Percentiles rank a stretch among this genome's conserved stretches.
These are phyloP conservation scores for Notarius lentiginosus DNA, from an alignment of 2,113 vertebrate species.

Conservation along the genomic window DNA sequence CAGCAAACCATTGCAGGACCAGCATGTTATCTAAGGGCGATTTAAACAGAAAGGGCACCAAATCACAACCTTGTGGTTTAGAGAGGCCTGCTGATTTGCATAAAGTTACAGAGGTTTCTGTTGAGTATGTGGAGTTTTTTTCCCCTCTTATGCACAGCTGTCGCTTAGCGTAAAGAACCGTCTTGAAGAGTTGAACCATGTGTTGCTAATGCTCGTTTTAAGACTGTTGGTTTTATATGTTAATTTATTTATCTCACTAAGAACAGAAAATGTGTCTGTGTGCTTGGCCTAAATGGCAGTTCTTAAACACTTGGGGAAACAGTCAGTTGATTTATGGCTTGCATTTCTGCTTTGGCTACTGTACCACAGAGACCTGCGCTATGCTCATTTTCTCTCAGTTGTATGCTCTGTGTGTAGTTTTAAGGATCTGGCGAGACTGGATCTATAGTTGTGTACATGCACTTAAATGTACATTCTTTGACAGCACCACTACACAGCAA, in stretches of 20 bases:
- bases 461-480: slow-evolving; percentile 51
- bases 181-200: slow-evolving; percentile 64
- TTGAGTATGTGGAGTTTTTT: slow-evolving; percentile 58
- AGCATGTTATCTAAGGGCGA: slow-evolving; percentile 66
- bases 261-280: slow-evolving; percentile 61
- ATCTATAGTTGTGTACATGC: slow-evolving; percentile 36
- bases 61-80: slow-evolving; percentile 71
- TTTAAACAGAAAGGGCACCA: slow-evolving; percentile 66
- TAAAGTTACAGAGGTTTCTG: slow-evolving; percentile 67
- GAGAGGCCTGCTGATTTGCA: slow-evolving; percentile 66
- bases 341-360: slow-evolving; percentile 62
- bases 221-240: slow-evolving; percentile 70
- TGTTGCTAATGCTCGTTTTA: slow-evolving; percentile 67
- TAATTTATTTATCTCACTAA: slow-evolving; percentile 72
- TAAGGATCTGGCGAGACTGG: slow-evolving; percentile 47
- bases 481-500: slow-evolving; percentile 52
- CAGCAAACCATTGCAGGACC: slow-evolving; percentile 62
- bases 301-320: slow-evolving; percentile 55
- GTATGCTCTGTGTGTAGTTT: slow-evolving; percentile 58
- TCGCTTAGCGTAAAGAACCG: slow-evolving; percentile 61
- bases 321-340: slow-evolving; percentile 67
- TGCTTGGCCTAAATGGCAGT: slow-evolving; percentile 69
- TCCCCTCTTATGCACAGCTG: slow-evolving; percentile 61
- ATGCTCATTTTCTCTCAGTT: slow-evolving; percentile 31
- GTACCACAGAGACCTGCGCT: slow-evolving; percentile 47